Base-by-base conservation (phyloP, 2,797 vertebrate species). In the Graptemys geographica region DNA sequence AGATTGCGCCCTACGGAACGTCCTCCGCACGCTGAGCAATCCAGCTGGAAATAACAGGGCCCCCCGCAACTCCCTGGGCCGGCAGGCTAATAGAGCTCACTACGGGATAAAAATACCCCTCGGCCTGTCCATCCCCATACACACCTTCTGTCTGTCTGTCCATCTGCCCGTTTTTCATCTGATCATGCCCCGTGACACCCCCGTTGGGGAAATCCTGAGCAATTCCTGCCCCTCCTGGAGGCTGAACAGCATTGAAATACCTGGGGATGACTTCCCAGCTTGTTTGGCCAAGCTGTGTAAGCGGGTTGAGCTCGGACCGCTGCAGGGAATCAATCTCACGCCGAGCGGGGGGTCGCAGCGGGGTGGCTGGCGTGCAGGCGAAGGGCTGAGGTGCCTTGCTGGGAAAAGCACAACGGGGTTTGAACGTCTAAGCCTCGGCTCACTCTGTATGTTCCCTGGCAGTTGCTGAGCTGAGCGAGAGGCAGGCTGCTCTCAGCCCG, bases 401-500 rank as follows among this genome's bases (percentile, higher is more conserved):
- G 44, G 5, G 5, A 76, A 85, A 56, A 72, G 90, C 33, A 8
- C 84, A 13, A 33, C 82, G 82, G 91, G 44, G 52, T 94, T 96
- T 89, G 91, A 90, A 91, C 96, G 88, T 86, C 91, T 88, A 53
- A 88, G 84, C 84, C 21, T 51, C 44, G 81, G 28, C 53, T 11
- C 90, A 72, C 92, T 72, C 81, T 90, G 72, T 56, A 76, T 47
- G 87, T 84, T 84, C 87, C 6, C 80, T 85, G 23, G 10, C 62
- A 83, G 83, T 87, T 86, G 94, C 94, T 82, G 96, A 79, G 92
- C 90, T 88, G 91, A 19, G 83, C 87, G 90, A 88, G 94, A 95
- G 91, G 81, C 90, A 51, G 84, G 82, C 78, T 49, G 44, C 56
- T 69, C n/a, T 15, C 27, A 41, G 53, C 69, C 44, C 18, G 7